Percentiles rank a stretch among this genome's conserved stretches.
These are phyloP conservation scores for Menidia menidia DNA, from an alignment of 2,797 vertebrate species.

Conservation along the genomic window DNA sequence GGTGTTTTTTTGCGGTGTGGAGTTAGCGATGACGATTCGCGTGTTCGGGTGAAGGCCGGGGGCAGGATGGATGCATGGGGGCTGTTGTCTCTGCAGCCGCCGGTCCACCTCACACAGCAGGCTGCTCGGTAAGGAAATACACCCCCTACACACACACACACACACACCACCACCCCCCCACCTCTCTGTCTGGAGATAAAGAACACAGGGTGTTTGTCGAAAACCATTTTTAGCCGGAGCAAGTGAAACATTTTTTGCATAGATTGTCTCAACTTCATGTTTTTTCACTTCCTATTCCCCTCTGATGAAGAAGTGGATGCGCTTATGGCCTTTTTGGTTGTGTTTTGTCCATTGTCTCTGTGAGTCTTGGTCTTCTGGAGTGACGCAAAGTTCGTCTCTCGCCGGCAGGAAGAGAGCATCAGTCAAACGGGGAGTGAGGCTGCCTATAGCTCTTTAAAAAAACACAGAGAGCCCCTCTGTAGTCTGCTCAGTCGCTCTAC, in stretches of 20 bases:
- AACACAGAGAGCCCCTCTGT: not conserved
- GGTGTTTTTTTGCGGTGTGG: not conserved
- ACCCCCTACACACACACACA: not conserved
- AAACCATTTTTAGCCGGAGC: not conserved
- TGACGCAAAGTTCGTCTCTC: not conserved
- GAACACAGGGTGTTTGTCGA: not conserved
- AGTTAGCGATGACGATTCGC: constrained; percentile 5
- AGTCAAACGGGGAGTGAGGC: constrained; percentile 13
- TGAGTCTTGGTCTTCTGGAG: constrained; percentile 16
- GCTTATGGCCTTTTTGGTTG: constrained; percentile 15
- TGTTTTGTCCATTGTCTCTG: not conserved
- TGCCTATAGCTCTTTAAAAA: not conserved
- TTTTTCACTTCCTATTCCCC: constrained; percentile 65
- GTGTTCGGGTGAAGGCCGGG: constrained; percentile 23
- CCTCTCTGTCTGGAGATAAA: not conserved
- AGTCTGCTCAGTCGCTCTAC: constrained; percentile 5
- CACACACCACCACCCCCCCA: not conserved
- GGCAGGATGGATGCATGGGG: constrained; percentile 73
- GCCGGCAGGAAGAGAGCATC: constrained; percentile 29
- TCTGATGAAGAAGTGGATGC: constrained; percentile 42
- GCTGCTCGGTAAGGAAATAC: constrained; percentile 53
- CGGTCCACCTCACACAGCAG: constrained; percentile 17
- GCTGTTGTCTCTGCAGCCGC: constrained; percentile 52
- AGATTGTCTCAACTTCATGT: constrained; percentile 15
- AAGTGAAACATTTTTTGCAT: constrained; percentile 15